Evolutionary conservation across 2,113 vertebrate genomes (phyloP).

Genomic region (Pyrgilauda ruficollis): DNA sequence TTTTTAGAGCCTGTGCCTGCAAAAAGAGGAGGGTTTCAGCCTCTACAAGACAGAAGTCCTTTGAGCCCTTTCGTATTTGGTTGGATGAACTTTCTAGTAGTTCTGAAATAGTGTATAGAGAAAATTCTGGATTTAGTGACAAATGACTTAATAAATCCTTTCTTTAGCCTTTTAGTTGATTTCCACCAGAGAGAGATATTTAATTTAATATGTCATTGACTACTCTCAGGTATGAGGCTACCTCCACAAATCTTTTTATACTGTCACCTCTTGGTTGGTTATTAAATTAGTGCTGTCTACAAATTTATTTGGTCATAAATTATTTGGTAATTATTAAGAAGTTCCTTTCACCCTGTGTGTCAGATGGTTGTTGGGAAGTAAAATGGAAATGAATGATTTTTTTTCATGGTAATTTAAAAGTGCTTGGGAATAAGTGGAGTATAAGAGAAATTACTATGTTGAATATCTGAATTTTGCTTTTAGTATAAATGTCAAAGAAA

Average conservation of each 20-base stretch:
- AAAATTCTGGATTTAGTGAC: neutral
- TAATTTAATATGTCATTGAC: neutral
- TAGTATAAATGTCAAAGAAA: neutral
- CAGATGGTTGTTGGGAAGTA: neutral
- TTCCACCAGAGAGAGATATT: neutral
- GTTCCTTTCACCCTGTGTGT: neutral
- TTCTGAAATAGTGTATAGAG: neutral
- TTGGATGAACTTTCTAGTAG: neutral
- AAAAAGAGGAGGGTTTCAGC: neutral
- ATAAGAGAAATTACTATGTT: neutral
- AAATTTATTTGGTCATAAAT: conserved; percentile 39
- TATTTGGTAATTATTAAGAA: neutral
- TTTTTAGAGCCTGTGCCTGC: neutral
- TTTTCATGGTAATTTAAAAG: neutral
- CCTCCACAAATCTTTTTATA: conserved; percentile 18
- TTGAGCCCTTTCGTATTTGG: neutral
- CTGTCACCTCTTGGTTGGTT: neutral
- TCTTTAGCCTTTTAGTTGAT: neutral
- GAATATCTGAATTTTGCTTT: neutral
- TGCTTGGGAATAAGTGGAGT: neutral
- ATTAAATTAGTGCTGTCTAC: conserved; percentile 16
- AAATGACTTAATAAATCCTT: conserved; percentile 46
- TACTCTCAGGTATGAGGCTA: conserved; percentile 20
- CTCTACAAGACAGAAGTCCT: neutral
- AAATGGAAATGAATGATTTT: neutral